phyloP scores from a whole-genome alignment of 2,888 invertebrate genomes.

The Oscheius myriophilus region DNA sequence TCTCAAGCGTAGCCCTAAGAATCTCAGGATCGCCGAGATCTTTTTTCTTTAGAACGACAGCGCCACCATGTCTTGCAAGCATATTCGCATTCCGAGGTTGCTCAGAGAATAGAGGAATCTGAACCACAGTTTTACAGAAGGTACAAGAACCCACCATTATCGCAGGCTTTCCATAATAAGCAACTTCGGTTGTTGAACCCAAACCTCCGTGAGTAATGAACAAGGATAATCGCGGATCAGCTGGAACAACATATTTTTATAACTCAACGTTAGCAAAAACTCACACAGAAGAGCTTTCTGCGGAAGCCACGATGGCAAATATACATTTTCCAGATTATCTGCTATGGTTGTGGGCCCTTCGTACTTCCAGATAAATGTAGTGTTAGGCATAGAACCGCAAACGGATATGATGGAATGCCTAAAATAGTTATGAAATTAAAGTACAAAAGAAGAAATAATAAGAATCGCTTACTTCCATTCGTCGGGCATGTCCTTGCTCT shows the following conservation, averaged over 20 bases:
- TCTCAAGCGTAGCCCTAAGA: conserved; percentile 29
- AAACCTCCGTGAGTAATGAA: conserved; percentile 45
- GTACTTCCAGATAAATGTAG: conserved; percentile 46
- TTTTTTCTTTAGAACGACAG: conserved; percentile 34
- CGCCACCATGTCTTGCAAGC: conserved; percentile 41
- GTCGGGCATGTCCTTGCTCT: no score
- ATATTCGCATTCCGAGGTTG: conserved; percentile 50
- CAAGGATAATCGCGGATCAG: conserved; percentile 34
- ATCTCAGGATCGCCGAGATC: conserved; percentile 32
- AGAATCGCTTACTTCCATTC: no score
- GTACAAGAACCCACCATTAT: conserved; percentile 24
- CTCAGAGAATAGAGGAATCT: conserved; percentile 51
- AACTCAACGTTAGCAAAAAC: neutral
- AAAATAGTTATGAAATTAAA: neutral
- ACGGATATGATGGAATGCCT: conserved; percentile 35
- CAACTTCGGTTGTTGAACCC: conserved; percentile 35
- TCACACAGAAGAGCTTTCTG: conserved; percentile 45
- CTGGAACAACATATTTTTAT: neutral
- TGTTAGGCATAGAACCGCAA: conserved; percentile 30
- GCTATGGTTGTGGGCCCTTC: conserved; percentile 31
- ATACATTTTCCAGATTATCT: conserved; percentile 38
- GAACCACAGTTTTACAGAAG: conserved; percentile 24
- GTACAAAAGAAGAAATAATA: no score
- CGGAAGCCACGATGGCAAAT: conserved; percentile 47
- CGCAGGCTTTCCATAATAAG: conserved; percentile 38